phyloP scores from a whole-genome alignment of 30 jellyfish, hydroid and myxozoan species.

The Cassiopea xamachana region DNA sequence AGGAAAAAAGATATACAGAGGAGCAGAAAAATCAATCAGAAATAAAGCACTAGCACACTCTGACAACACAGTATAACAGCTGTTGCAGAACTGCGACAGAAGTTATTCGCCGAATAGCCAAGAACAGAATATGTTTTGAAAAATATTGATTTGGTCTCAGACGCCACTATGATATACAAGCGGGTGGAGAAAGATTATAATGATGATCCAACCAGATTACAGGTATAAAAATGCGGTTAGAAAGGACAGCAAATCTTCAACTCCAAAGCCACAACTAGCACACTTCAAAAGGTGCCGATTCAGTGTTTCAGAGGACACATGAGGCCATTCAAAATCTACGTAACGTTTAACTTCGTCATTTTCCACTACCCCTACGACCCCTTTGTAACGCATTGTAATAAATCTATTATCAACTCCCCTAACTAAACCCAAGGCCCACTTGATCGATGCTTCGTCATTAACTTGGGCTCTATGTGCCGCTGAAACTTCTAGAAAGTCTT shows the following conservation, averaged over 20 bases:
- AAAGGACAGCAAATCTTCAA: slow-evolving; percentile 1
- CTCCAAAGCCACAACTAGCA: not conserved
- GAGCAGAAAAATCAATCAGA: no score
- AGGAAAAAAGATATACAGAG: no score
- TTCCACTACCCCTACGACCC: no score
- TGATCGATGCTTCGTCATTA: no score
- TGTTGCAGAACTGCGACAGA: not conserved
- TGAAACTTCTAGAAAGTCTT: no score
- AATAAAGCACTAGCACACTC: no score
- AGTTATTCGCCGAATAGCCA: not conserved
- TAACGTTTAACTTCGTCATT: no score
- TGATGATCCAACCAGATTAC: slow-evolving; percentile 8
- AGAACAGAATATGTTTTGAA: not conserved
- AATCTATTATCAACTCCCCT: no score
- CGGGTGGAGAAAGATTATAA: slow-evolving; percentile 20
- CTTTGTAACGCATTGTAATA: no score
- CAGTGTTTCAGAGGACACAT: not conserved
- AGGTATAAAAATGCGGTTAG: slow-evolving; percentile 7
- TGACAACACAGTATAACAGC: no score
- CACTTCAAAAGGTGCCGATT: not conserved
- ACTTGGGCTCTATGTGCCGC: no score
- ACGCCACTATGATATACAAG: slow-evolving; percentile 3
- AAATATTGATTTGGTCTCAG: not conserved
- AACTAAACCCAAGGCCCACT: no score
- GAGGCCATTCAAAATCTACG: not conserved